A percentile compares a stretch with the other conserved stretches of the same genome.
These are phyloP conservation scores for Drosophila aff. DNA, from an alignment of 1,140 invertebrate species.

Conservation along the genomic window DNA sequence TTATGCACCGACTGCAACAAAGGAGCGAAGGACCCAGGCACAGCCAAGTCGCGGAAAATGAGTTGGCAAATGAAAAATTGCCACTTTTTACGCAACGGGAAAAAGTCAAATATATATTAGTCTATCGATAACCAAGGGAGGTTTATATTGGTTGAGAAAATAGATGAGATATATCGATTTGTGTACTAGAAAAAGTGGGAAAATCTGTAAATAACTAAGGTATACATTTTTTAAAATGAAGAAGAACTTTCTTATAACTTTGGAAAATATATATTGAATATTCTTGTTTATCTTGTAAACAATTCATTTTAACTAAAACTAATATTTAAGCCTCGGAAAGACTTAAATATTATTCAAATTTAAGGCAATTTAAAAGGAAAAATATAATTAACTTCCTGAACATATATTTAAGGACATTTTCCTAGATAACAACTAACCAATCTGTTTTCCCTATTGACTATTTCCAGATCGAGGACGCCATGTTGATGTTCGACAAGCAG, in stretches of 20 bases:
- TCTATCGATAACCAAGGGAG: neutral
- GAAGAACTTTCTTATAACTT: neutral
- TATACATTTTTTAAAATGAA: too few relatives aligned
- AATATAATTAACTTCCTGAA: neutral
- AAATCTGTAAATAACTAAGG: neutral
- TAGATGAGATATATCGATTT: neutral
- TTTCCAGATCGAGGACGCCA: constrained; percentile 99
- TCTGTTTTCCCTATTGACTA: constrained; percentile 7
- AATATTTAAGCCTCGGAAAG: neutral
- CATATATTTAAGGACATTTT: neutral
- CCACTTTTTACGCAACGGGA: constrained; percentile 15
- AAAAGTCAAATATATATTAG: neutral
- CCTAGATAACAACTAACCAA: constrained; percentile 17
- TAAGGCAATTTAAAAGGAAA: too few relatives aligned
- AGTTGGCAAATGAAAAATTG: constrained; percentile 29
- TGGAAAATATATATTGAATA: too few relatives aligned
- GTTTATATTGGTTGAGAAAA: neutral
- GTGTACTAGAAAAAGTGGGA: accelerated
- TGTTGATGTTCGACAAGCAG: constrained; percentile 99
- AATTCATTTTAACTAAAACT: too few relatives aligned
- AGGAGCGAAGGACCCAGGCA: constrained; percentile 8
- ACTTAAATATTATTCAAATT: neutral
- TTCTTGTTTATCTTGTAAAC: too few relatives aligned
- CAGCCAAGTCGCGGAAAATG: constrained; percentile 26
- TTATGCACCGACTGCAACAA: constrained; percentile 36